Evolutionary conservation across 2,797 vertebrate genomes (phyloP).

Genomic region (Pelobates cultripes): DNA sequence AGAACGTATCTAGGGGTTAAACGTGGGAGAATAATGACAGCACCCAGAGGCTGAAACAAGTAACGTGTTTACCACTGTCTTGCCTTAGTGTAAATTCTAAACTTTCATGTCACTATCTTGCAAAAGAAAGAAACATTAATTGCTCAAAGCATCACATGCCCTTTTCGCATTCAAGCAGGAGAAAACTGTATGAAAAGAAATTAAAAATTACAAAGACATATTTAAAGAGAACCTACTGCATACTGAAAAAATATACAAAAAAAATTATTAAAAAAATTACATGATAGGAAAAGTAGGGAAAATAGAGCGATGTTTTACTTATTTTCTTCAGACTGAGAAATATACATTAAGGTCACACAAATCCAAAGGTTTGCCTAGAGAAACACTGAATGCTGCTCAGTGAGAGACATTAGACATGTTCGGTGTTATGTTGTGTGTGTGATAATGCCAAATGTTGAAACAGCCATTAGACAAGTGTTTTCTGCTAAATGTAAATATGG

Average conservation of each 20-base stretch:
- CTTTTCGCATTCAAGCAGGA: slow-evolving; percentile 39
- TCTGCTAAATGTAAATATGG: no score
- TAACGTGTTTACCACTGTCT: slow-evolving; percentile 52
- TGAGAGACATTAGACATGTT: no score
- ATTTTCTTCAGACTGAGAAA: no score
- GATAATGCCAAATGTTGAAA: no score
- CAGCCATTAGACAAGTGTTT: no score
- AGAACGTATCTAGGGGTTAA: slow-evolving; percentile 26
- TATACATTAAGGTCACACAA: no score
- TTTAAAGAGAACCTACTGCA: slow-evolving; percentile 15
- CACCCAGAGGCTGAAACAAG: slow-evolving; percentile 43
- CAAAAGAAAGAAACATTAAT: slow-evolving; percentile 53
- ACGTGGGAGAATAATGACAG: slow-evolving; percentile 46
- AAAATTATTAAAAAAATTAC: not conserved
- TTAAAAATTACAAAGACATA: slow-evolving; percentile 7
- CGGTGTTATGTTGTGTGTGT: no score
- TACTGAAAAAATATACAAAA: not conserved
- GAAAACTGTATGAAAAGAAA: slow-evolving; percentile 26
- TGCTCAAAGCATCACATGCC: slow-evolving; percentile 53
- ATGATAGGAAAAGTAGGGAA: not conserved
- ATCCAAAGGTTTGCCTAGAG: no score
- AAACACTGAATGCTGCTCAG: no score
- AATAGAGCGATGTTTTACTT: not conserved
- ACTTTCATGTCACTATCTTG: slow-evolving; percentile 55
- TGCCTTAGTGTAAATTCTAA: slow-evolving; percentile 55